phyloP scores from a whole-genome alignment of 2,888 invertebrate genomes.

The Ariolimax columbianus region DNA sequence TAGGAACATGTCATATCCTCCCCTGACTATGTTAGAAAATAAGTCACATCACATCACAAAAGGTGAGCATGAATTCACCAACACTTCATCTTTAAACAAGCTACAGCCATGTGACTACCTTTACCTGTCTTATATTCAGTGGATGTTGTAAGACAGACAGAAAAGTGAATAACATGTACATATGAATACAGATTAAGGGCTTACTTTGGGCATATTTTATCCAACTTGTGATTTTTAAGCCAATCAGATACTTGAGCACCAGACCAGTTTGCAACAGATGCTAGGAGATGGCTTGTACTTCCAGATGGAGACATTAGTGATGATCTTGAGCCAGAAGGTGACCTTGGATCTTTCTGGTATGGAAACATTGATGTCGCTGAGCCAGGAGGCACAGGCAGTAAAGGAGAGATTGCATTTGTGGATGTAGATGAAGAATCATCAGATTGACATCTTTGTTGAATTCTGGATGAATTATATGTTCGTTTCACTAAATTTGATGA shows the following conservation, averaged over 20 bases:
- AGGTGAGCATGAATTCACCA: no score
- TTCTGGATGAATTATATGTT: not conserved
- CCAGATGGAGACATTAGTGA: not conserved
- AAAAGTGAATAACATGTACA: not conserved
- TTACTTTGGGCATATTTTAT: conserved; percentile 43
- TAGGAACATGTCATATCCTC: no score
- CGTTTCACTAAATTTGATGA: not conserved
- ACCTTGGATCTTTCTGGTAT: not conserved
- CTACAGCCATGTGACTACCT: no score
- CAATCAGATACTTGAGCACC: conserved; percentile 14
- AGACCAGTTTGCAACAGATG: conserved; percentile 30
- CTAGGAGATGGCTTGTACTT: not conserved
- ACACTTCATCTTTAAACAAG: no score
- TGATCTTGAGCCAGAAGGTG: not conserved
- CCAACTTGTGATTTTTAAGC: conserved; percentile 37
- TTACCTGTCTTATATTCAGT: no score
- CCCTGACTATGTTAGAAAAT: no score
- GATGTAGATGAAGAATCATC: not conserved
- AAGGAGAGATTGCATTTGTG: not conserved
- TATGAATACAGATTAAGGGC: not conserved
- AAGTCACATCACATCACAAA: no score
- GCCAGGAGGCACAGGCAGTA: not conserved
- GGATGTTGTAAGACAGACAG: no score
- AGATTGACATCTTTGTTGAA: not conserved
- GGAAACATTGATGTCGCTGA: not conserved